phyloP scores from a whole-genome alignment of 1,140 invertebrate species.

The Drosophila lini region DNA sequence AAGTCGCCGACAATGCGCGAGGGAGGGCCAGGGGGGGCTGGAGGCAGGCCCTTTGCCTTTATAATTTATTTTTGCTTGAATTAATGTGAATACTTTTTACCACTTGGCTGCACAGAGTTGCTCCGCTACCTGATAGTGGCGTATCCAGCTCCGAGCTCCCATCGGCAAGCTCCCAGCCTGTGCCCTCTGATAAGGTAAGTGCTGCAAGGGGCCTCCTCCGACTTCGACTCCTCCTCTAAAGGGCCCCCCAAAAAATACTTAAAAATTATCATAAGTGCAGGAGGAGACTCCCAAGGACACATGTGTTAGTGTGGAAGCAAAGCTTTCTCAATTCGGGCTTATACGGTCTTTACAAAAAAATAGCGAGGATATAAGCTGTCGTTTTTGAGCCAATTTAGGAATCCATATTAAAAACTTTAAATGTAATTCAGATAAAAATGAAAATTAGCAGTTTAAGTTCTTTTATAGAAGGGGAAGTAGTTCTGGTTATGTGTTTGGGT shows the following conservation, averaged over 20 bases:
- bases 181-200: slow-evolving; percentile 42
- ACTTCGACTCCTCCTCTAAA: background rate
- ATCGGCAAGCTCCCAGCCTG: slow-evolving; percentile 1
- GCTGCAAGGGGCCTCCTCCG: slow-evolving; percentile 4
- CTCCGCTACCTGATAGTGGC: slow-evolving; percentile 71
- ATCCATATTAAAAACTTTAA: background rate
- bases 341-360: background rate
- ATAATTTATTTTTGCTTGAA: slow-evolving; percentile 83
- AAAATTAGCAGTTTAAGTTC: background rate
- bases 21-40: background rate
- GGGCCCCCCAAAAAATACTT: slow-evolving; percentile 59
- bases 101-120: slow-evolving; percentile 76
- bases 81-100: slow-evolving; percentile 82
- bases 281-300: slow-evolving; percentile 10
- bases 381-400: background rate
- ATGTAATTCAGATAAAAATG: too few relatives aligned
- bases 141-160: slow-evolving; percentile 1
- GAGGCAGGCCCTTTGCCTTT: slow-evolving; percentile 61
- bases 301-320: slow-evolving; percentile 17
- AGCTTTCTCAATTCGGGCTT: background rate
- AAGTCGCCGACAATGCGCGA: slow-evolving; percentile 46
- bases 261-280: slow-evolving; percentile 70
- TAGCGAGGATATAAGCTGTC: background rate
- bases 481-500: background rate
- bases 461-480: background rate